Evolutionary conservation across 2,797 vertebrate species (phyloP), one percentile per base, ranked within the genome.

Genomic region (Euthynnus affinis): DNA sequence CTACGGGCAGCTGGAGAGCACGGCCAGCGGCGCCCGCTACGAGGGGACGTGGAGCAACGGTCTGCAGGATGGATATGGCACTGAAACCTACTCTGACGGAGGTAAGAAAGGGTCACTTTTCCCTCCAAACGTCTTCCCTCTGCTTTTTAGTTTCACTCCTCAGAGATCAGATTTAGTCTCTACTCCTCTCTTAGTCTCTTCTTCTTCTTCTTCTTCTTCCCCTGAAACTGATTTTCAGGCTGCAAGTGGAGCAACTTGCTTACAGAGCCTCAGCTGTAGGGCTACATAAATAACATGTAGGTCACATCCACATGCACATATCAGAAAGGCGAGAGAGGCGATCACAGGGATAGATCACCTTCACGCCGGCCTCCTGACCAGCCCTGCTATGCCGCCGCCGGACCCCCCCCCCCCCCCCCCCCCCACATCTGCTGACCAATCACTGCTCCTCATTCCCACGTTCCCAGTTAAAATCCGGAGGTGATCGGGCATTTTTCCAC

Each of bases 31-130:
- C 51, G 97, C 98, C 88, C 96, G 96, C 76, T 99, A 99, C 22
- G 97, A 99, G 93, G 98, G 98, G 62, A 99, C 98, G 71, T 99
- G 98, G 98, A 99, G 96, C 95, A 99, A 99, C 87, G 97, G 98
- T 73, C 96, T 99, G 82, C 98, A 99, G 96, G 98, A 99, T 87
- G 98, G 98, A 87, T 99, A 99, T 27, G 98, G 98, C 78, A 98
- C 97, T 0, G 98, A 99, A 93, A 99, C 98, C 76, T 99, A 99
- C 95, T 98, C 97, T 0, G 98, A 99, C 85, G 98, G 97, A 97
- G 98, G 98, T 99, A 94, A 96, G 96, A 20, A 8, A 18, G 18
- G 49, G 46, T 9, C n/a, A 34, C 44, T 13, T 27, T 15, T 22
- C 15, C 27, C 14, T n/a, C 49, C 52, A 13, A 1, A 37, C 3